Percentiles rank a stretch among this genome's conserved stretches.
Conservation (phyloP, 1,140 invertebrate genomes). For the Pseudomyrmex pallidus region DNA sequence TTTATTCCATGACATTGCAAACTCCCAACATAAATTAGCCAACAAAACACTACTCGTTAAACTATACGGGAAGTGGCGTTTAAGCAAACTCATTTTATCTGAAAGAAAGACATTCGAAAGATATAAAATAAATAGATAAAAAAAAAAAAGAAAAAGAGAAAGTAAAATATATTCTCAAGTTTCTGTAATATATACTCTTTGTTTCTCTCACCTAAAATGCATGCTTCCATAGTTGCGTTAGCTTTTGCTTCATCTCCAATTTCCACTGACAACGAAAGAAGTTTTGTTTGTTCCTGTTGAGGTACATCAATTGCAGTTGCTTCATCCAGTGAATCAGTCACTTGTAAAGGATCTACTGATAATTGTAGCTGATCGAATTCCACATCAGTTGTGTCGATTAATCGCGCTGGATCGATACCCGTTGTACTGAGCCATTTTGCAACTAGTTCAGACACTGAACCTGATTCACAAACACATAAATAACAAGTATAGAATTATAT, state of each 20-base stretch:
- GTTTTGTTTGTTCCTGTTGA: conserved; percentile 63
- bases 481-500: background rate
- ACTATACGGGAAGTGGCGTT: conserved; percentile 93
- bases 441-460: conserved; percentile 92
- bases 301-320: conserved; percentile 70
- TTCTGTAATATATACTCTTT: too few species aligned
- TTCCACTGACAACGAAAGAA: conserved; percentile 69
- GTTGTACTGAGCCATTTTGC: conserved; percentile 91
- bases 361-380: conserved; percentile 79
- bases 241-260: conserved; percentile 73
- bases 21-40: conserved; percentile 96
- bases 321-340: conserved; percentile 71
- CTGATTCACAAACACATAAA: conserved; percentile 68
- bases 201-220: conserved; percentile 72
- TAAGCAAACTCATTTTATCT: conserved; percentile 85
- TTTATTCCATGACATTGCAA: conserved; percentile 93
- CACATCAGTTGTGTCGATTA: conserved; percentile 82
- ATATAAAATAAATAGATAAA: background rate
- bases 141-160: conserved; percentile 4
- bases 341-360: conserved; percentile 70
- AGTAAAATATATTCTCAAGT: background rate
- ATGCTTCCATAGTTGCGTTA: conserved; percentile 70
- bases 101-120: conserved; percentile 16
- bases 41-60: conserved; percentile 91
- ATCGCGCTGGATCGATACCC: conserved; percentile 88